phyloP scores from a whole-genome alignment of 2,113 vertebrate genomes.

The Dissostichus mawsoni region DNA sequence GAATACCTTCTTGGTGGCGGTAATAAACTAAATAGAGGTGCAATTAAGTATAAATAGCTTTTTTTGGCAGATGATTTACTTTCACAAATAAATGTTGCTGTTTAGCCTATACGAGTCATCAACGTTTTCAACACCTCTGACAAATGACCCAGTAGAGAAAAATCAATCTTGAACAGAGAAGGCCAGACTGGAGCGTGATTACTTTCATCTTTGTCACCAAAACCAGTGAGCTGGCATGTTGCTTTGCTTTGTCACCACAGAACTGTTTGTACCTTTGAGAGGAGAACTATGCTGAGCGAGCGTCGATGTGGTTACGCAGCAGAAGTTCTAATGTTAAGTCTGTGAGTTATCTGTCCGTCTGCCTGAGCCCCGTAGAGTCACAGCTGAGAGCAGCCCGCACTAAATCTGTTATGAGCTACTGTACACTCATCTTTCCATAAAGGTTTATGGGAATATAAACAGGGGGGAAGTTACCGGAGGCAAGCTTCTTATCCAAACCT shows the following conservation, averaged over 20 bases:
- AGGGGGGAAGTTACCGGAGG: background rate
- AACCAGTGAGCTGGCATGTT: slow-evolving; percentile 33
- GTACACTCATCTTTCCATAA: slow-evolving; percentile 33
- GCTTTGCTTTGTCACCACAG: slow-evolving; percentile 49
- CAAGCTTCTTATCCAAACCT: background rate
- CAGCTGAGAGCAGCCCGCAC: slow-evolving; percentile 24
- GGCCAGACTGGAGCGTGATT: slow-evolving; percentile 17
- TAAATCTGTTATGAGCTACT: slow-evolving; percentile 29
- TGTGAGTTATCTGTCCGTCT: slow-evolving; percentile 39
- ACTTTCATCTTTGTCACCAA: slow-evolving; percentile 28
- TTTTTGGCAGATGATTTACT: background rate
- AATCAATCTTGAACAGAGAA: background rate
- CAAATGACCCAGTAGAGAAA: background rate
- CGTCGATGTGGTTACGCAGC: background rate
- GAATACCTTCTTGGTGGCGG: too few relatives aligned
- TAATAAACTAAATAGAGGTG: background rate
- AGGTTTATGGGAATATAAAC: slow-evolving; percentile 17
- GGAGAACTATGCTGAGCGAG: slow-evolving; percentile 37
- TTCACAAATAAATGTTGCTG: background rate
- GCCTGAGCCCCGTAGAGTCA: slow-evolving; percentile 21
- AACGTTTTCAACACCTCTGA: background rate
- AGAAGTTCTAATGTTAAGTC: slow-evolving; percentile 4
- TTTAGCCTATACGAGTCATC: background rate
- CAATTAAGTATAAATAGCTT: background rate
- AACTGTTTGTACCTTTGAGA: slow-evolving; percentile 2